Evolutionary conservation across 2,888 invertebrate species (phyloP).

Genomic region (Gymnoscelis rufifasciata): DNA sequence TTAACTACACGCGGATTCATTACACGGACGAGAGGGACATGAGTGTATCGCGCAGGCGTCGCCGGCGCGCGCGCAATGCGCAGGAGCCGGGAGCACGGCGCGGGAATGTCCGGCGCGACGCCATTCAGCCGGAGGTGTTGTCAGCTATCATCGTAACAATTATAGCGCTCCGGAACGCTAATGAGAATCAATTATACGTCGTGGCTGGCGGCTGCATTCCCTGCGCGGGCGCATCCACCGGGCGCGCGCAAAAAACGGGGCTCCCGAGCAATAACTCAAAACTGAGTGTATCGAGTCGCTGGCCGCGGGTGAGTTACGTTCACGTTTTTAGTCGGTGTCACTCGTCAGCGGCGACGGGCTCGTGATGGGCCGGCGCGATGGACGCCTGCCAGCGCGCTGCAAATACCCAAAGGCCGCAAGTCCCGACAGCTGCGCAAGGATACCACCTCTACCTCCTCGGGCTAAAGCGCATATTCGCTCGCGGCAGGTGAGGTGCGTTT

Average conservation of each 20-base stretch:
- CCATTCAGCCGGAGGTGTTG: constrained; percentile 1
- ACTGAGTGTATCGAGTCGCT: constrained; percentile 52
- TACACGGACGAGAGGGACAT: too few species aligned
- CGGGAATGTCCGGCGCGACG: not conserved
- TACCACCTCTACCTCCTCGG: constrained; percentile 8
- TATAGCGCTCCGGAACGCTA: constrained; percentile 13
- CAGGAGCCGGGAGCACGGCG: too few species aligned
- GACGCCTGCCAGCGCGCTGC: constrained; percentile 68
- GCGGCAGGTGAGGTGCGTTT: constrained; percentile 9
- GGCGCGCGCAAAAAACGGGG: constrained; percentile 39
- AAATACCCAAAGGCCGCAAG: constrained; percentile 31
- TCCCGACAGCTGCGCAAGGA: constrained; percentile 9
- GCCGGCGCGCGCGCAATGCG: too few species aligned
- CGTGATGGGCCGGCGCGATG: constrained; percentile 73
- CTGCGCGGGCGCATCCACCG: constrained; percentile 27
- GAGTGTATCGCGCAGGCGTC: too few species aligned
- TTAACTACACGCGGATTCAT: too few species aligned
- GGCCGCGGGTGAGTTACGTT: constrained; percentile 64
- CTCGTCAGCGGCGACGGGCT: constrained; percentile 72
- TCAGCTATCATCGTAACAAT: constrained; percentile 3
- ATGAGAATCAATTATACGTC: constrained; percentile 28
- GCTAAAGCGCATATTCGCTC: constrained; percentile 33
- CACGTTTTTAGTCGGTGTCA: constrained; percentile 71
- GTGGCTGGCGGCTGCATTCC: constrained; percentile 19
- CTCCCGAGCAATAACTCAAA: constrained; percentile 67